Evolutionary conservation across 2,113 vertebrate genomes (phyloP).

Genomic region (Sinosuthora webbiana): DNA sequence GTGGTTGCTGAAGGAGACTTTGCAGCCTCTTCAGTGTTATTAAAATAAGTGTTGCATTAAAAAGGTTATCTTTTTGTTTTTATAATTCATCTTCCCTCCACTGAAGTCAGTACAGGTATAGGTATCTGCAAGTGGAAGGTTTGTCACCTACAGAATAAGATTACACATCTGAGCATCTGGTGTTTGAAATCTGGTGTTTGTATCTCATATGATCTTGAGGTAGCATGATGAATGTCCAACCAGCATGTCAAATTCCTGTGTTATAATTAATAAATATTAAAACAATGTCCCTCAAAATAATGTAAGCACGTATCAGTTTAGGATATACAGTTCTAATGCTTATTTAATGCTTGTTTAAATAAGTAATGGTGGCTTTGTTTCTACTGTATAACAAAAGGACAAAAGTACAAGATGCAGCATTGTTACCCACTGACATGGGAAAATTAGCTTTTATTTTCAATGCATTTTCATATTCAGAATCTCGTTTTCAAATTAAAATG

Average conservation of each 20-base stretch:
- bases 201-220: background rate
- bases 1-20: background rate
- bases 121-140: background rate
- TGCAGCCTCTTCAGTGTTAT: background rate
- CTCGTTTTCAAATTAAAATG: background rate
- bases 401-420: background rate
- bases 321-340: constrained; percentile 19
- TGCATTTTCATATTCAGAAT: background rate
- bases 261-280: background rate
- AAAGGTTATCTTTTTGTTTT: background rate
- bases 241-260: background rate
- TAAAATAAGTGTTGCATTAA: background rate
- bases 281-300: background rate
- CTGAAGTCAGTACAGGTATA: background rate
- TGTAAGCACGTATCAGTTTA: background rate
- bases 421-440: background rate
- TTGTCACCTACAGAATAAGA: background rate
- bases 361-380: background rate
- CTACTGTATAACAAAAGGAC: background rate
- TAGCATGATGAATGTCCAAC: background rate
- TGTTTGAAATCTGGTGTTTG: background rate
- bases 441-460: background rate
- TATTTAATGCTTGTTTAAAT: constrained; percentile 45
- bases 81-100: background rate
- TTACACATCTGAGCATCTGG: background rate